Percentiles rank a stretch among this genome's conserved stretches.
Conservation (phyloP, 1,140 invertebrate genomes). For the Mya arenaria region DNA sequence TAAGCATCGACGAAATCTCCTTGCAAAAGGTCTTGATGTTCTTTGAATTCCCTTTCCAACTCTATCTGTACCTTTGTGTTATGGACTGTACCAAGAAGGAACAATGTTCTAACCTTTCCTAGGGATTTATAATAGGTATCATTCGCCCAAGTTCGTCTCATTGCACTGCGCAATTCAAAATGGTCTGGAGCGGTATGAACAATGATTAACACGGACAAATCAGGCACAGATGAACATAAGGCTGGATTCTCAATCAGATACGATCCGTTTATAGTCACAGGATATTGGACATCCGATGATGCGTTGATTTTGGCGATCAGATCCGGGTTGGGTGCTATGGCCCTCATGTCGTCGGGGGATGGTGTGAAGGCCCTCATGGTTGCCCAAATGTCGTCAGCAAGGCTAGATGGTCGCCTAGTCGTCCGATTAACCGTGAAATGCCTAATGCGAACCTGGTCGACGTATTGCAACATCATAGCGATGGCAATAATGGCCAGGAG, state of each 20-base stretch:
- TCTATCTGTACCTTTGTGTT: conserved; percentile 61
- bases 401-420: no score
- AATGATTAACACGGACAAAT: conserved; percentile 64
- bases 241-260: conserved; percentile 66
- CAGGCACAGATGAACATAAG: conserved; percentile 56
- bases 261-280: conserved; percentile 10
- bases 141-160: conserved; percentile 77
- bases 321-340: background rate
- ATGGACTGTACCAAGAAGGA: conserved; percentile 86
- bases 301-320: background rate
- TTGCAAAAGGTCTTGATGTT: conserved; percentile 74
- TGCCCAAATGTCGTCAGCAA: no score
- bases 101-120: conserved; percentile 80
- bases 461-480: no score
- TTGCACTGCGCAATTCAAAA: conserved; percentile 61
- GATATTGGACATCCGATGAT: background rate
- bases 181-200: conserved; percentile 72
- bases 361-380: no score
- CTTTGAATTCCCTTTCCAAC: conserved; percentile 63
- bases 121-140: conserved; percentile 51
- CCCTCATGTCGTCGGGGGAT: background rate
- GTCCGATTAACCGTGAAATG: no score
- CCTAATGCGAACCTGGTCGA: no score
- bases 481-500: no score
- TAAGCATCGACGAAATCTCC: conserved; percentile 76